These are phyloP conservation scores for Ladona fulva DNA, from an alignment of 1,140 invertebrate genomes.

Conservation along the genomic window DNA sequence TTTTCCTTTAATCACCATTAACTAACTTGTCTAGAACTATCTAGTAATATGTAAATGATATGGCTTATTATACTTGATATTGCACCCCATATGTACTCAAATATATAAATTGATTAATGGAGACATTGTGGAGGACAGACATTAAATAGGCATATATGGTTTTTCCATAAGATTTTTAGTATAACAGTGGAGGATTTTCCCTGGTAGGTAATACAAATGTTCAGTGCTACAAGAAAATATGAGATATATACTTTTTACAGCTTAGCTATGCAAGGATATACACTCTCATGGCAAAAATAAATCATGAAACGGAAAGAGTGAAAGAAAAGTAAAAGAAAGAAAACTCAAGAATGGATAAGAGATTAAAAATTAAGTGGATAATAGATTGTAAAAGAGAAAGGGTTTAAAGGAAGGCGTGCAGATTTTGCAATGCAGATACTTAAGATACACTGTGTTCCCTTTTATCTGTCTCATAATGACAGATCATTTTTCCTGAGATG, in stretches of 20 bases:
- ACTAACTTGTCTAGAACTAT: background rate
- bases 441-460: too few species aligned
- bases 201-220: slow-evolving; percentile 1
- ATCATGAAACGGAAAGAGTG: background rate
- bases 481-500: too few species aligned
- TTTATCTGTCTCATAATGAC: too few species aligned
- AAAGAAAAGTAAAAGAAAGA: background rate
- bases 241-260: background rate
- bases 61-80: slow-evolving; percentile 10
- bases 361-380: background rate
- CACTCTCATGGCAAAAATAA: slow-evolving; percentile 1
- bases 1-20: background rate
- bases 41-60: slow-evolving; percentile 5
- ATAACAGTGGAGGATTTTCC: background rate
- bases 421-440: background rate
- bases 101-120: background rate
- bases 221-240: slow-evolving; percentile 2
- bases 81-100: background rate
- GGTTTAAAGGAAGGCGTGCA: background rate
- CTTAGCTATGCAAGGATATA: slow-evolving; percentile 6
- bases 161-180: background rate
- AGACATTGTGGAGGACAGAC: slow-evolving; percentile 3
- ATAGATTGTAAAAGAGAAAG: background rate
- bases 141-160: slow-evolving; percentile 10
- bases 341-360: background rate